Conservation (phyloP, 2,113 vertebrate species). For the Pristiophorus japonicus region DNA sequence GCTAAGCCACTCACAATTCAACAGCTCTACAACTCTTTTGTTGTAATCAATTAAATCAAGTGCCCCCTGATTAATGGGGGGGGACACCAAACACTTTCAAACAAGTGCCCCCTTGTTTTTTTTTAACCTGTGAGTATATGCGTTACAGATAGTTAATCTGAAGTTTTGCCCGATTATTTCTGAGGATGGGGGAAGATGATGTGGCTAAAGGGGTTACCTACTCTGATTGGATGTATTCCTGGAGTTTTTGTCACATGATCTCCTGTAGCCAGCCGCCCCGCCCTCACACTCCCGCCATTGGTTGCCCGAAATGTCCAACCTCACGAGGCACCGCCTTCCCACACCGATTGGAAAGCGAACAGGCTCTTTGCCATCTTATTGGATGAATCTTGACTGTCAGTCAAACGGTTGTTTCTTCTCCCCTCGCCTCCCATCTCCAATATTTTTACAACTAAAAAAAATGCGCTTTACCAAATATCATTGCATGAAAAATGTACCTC, state of each 20-base stretch:
- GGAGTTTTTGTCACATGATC: background rate
- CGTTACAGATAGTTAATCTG: background rate
- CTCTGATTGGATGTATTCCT: background rate
- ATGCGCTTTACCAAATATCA: background rate
- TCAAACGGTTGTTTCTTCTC: background rate
- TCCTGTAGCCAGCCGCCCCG: background rate
- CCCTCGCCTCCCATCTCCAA: background rate
- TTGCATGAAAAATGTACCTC: background rate
- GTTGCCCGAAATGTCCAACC: background rate
- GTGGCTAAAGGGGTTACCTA: background rate
- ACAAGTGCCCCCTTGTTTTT: too few relatives aligned
- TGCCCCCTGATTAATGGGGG: too few relatives aligned
- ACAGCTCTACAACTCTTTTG: too few relatives aligned
- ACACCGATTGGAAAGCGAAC: too few relatives aligned
- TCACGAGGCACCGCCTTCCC: too few relatives aligned
- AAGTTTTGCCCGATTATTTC: background rate
- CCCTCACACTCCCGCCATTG: background rate
- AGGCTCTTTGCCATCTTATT: too few relatives aligned
- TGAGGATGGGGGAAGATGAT: background rate
- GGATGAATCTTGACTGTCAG: background rate
- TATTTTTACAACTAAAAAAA: background rate
- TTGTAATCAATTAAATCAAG: too few relatives aligned
- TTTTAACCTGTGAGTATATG: too few relatives aligned
- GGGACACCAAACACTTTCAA: too few relatives aligned
- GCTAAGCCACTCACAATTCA: too few relatives aligned